Evolutionary conservation across 2,113 vertebrate genomes (phyloP).

Genomic region (Synodontis membranacea): DNA sequence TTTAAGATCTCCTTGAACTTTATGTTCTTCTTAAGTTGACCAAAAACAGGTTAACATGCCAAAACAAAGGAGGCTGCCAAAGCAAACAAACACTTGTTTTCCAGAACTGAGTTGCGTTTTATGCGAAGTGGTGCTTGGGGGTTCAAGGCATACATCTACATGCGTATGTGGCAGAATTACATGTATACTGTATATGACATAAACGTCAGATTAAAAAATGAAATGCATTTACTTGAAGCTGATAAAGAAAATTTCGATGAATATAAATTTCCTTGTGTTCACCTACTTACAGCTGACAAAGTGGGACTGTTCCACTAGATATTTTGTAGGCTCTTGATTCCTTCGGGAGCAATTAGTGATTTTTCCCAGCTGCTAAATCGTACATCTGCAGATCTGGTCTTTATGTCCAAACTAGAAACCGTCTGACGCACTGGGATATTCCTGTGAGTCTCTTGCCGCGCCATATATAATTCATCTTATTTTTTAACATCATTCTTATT

Average conservation of each 20-base stretch:
- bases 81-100: constrained; percentile 48
- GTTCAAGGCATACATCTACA: not conserved
- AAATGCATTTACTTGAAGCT: not conserved
- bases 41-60: constrained; percentile 38
- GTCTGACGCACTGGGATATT: not conserved
- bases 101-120: constrained; percentile 15
- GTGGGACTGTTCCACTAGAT: constrained; percentile 17
- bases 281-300: not conserved
- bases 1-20: constrained; percentile 42
- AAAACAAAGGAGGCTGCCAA: constrained; percentile 42
- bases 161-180: not conserved
- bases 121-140: not conserved
- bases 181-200: not conserved
- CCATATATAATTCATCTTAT: not conserved
- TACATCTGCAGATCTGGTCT: constrained; percentile 69
- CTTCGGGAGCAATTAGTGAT: constrained; percentile 61
- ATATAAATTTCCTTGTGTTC: constrained; percentile 12
- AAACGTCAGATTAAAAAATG: not conserved
- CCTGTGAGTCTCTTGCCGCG: not conserved
- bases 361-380: constrained; percentile 67
- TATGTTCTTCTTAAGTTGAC: constrained; percentile 38
- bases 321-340: constrained; percentile 59
- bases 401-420: constrained; percentile 36
- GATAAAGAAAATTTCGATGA: not conserved
- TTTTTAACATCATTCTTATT: not conserved